phyloP scores from a whole-genome alignment of 2,113 vertebrate genomes.

The Ahaetulla prasina region DNA sequence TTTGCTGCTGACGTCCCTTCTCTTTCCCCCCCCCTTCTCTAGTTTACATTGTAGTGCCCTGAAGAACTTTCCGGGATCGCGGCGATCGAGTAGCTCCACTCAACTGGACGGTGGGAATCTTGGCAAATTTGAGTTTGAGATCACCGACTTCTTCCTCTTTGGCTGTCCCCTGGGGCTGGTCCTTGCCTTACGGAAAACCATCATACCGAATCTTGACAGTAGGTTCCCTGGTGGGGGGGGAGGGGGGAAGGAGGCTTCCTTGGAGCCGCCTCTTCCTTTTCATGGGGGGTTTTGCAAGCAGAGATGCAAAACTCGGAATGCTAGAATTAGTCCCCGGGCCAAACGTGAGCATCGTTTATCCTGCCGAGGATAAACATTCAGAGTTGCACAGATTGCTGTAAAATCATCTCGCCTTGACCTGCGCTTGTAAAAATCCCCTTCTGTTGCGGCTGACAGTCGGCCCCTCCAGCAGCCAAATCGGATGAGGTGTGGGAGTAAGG shows the following conservation, averaged over 20 bases:
- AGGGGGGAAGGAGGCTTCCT: neutral
- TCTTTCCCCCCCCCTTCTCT: constrained; percentile 4
- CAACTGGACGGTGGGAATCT: constrained; percentile 80
- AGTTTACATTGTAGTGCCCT: constrained; percentile 91
- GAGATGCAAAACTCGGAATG: neutral
- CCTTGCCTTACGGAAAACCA: constrained; percentile 90
- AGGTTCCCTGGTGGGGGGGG: constrained; percentile 46
- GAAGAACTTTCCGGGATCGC: constrained; percentile 77
- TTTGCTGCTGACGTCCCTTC: neutral
- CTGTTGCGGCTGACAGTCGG: no score
- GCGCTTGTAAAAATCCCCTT: neutral
- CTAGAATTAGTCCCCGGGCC: neutral
- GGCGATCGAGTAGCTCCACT: constrained; percentile 87
- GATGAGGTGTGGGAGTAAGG: no score
- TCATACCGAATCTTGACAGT: constrained; percentile 91
- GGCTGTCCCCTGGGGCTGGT: constrained; percentile 94
- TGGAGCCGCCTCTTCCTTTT: neutral
- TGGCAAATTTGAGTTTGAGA: constrained; percentile 93
- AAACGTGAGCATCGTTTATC: neutral
- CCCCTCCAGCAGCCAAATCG: no score
- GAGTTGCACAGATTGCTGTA: neutral
- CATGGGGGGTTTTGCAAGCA: neutral
- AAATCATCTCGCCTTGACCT: neutral
- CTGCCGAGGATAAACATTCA: neutral
- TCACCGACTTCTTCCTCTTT: constrained; percentile 94